Evolutionary conservation across 2,113 vertebrate species (phyloP).

Genomic region (Catharus fuscescens): DNA sequence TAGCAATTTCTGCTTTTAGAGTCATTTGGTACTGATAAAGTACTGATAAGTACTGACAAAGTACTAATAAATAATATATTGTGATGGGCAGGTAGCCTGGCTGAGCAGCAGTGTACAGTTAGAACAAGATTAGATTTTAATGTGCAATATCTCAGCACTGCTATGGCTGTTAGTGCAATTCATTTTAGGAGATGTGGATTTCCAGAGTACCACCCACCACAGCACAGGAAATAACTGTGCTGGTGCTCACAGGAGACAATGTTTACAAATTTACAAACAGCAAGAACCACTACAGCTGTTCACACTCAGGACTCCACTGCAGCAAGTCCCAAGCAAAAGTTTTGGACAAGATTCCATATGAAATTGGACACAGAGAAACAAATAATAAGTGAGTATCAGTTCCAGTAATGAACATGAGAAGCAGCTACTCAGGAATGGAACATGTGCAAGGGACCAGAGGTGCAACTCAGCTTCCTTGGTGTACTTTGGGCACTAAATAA

Average conservation of each 20-base stretch:
- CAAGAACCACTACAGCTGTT: background rate
- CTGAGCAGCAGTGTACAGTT: background rate
- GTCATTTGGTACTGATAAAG: background rate
- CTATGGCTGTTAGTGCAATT: background rate
- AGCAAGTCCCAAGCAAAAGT: background rate
- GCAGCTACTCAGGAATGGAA: slow-evolving; percentile 54
- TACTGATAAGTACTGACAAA: background rate
- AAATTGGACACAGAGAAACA: background rate
- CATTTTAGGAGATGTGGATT: background rate
- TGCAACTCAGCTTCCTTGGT: background rate
- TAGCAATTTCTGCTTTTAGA: background rate
- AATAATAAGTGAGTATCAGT: background rate
- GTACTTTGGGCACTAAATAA: background rate
- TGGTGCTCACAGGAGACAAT: background rate
- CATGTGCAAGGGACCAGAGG: slow-evolving; percentile 25
- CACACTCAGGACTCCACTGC: background rate
- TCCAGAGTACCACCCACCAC: background rate
- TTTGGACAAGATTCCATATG: background rate
- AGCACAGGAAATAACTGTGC: background rate
- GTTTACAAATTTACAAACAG: background rate
- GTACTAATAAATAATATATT: background rate
- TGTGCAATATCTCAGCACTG: background rate
- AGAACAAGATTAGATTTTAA: background rate
- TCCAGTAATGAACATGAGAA: slow-evolving; percentile 43
- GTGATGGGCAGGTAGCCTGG: background rate